Evolutionary conservation across 1,140 invertebrate species (phyloP).

Genomic region (honey bee (Apis mellifera)): Amel_HAv3.1 CM009931.2:15770001-15770500

Average conservation of each 20-base stretch:
- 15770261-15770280: slow-evolving; percentile 64
- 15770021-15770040: neutral
- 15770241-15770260: slow-evolving; percentile 54
- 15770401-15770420: neutral
- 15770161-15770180: slow-evolving; percentile 81
- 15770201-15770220: slow-evolving; percentile 53
- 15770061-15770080: neutral
- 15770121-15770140: slow-evolving; percentile 56
- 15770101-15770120: slow-evolving; percentile 34
- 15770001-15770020: neutral
- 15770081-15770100: slow-evolving; percentile 33
- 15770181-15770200: slow-evolving; percentile 70
- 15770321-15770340: neutral
- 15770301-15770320: no score
- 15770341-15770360: slow-evolving; percentile 20
- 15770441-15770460: neutral
- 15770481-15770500: neutral
- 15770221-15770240: slow-evolving; percentile 54
- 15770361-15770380: slow-evolving; percentile 33
- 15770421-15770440: neutral
- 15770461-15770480: neutral
- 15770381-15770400: slow-evolving; percentile 40
- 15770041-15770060: neutral
- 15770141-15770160: slow-evolving; percentile 81
- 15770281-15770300: slow-evolving; percentile 36